phyloP scores from a whole-genome alignment of 2,113 vertebrate genomes.

The Heterochromis multidens region DNA sequence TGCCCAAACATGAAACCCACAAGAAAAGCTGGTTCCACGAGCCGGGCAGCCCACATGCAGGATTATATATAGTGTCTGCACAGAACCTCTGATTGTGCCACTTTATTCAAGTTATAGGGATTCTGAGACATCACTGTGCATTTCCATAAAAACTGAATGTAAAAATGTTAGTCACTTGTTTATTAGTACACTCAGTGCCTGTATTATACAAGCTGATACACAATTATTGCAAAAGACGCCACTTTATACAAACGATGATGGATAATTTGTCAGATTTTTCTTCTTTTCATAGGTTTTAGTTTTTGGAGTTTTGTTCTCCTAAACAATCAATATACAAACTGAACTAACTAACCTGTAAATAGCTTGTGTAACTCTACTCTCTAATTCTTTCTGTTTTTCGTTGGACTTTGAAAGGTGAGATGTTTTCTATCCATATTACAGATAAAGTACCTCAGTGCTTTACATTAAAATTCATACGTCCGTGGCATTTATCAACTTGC shows the following conservation, averaged over 20 bases:
- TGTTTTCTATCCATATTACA: not conserved
- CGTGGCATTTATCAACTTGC: not conserved
- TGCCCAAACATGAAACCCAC: constrained; percentile 24
- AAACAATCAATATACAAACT: too few species aligned
- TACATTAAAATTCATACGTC: not conserved
- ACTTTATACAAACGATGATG: not conserved
- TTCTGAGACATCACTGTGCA: not conserved
- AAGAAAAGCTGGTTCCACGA: constrained; percentile 25
- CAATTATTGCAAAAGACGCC: not conserved
- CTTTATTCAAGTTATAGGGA: not conserved
- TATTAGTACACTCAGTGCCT: not conserved
- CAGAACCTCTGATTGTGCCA: not conserved
- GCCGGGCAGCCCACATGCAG: constrained; percentile 7
- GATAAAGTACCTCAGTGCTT: not conserved
- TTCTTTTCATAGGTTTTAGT: not conserved
- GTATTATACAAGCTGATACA: not conserved
- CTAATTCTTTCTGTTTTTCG: too few species aligned
- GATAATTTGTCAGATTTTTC: not conserved
- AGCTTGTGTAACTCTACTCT: too few species aligned
- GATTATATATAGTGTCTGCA: constrained; percentile 34
- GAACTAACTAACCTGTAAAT: too few species aligned
- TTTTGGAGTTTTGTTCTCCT: too few species aligned
- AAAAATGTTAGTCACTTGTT: not conserved
- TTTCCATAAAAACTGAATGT: not conserved
- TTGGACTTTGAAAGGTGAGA: too few species aligned